A percentile compares a stretch with the other conserved stretches of the same genome.
Conservation (phyloP, 2,888 invertebrate genomes). For the Strigamia maritima region DNA sequence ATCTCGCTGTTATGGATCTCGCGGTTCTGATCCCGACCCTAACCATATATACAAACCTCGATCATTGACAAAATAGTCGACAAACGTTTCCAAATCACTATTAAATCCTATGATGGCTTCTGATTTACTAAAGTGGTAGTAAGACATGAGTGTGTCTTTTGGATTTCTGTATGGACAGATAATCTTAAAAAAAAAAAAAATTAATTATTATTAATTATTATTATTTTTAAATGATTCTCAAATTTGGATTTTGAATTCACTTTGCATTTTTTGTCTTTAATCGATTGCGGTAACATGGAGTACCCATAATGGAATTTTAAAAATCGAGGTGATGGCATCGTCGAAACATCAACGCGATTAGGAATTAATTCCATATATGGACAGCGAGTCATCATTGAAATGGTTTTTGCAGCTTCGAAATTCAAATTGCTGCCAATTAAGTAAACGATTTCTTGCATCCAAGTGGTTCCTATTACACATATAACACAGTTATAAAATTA, state of each 20-base stretch:
- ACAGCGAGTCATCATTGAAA: slow-evolving; percentile 64
- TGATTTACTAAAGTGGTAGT: slow-evolving; percentile 49
- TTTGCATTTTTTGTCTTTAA: slow-evolving; percentile 37
- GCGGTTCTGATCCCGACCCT: too few species aligned
- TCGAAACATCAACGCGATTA: not conserved
- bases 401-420: slow-evolving; percentile 67
- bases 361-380: slow-evolving; percentile 67
- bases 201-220: slow-evolving; percentile 47
- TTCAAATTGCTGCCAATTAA: slow-evolving; percentile 69
- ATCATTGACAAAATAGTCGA: slow-evolving; percentile 46
- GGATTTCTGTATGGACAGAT: slow-evolving; percentile 53
- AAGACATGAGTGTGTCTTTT: slow-evolving; percentile 53
- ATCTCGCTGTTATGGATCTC: too few species aligned
- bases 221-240: too few species aligned
- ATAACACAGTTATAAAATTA: too few species aligned
- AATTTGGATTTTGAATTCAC: too few species aligned
- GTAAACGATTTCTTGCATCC: slow-evolving; percentile 92
- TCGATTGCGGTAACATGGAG: slow-evolving; percentile 22
- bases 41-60: slow-evolving; percentile 47
- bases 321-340: slow-evolving; percentile 22
- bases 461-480: slow-evolving; percentile 78
- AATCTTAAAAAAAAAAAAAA: slow-evolving; percentile 45
- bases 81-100: slow-evolving; percentile 48
- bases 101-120: slow-evolving; percentile 46
- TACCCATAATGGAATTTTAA: slow-evolving; percentile 36